phyloP scores from a whole-genome alignment of 2,888 invertebrate species.

The Hesperia comma region DNA sequence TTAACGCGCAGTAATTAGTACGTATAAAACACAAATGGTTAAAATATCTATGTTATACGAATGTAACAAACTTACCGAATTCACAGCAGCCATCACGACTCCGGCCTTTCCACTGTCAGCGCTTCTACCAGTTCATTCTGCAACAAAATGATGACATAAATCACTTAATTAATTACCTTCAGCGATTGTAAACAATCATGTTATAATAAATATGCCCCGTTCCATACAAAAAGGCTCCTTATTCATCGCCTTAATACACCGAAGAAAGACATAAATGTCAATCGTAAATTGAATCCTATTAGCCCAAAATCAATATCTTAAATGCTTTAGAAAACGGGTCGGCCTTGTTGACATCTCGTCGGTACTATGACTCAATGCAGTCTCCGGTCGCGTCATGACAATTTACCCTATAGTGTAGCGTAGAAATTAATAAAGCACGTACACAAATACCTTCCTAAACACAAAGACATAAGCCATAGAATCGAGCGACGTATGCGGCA shows the following conservation, averaged over 20 bases:
- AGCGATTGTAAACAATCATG: conserved; percentile 2
- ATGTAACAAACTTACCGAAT: conserved; percentile 81
- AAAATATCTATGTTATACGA: no score
- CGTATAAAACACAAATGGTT: no score
- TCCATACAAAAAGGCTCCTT: conserved; percentile 38
- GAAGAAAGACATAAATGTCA: conserved; percentile 53
- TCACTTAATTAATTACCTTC: conserved; percentile 25
- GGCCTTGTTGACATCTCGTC: conserved; percentile 72
- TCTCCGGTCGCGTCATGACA: conserved; percentile 53
- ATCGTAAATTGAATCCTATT: conserved; percentile 65
- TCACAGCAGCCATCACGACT: conserved; percentile 85
- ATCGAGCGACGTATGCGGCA: conserved; percentile 52
- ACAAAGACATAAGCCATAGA: conserved; percentile 55
- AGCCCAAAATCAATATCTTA: conserved; percentile 71
- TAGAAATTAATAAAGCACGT: conserved; percentile 46
- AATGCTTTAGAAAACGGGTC: conserved; percentile 61
- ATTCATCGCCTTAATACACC: conserved; percentile 47
- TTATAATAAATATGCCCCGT: conserved; percentile 34
- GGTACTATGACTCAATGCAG: conserved; percentile 73
- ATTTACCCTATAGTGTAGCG: conserved; percentile 50
- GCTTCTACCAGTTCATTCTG: conserved; percentile 70
- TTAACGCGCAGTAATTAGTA: no score
- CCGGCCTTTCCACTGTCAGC: conserved; percentile 53
- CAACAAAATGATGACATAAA: conserved; percentile 58
- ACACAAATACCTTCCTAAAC: conserved; percentile 57